Conservation (phyloP, 2,888 invertebrate genomes). For the Hirtodrosophila alboralis region DNA sequence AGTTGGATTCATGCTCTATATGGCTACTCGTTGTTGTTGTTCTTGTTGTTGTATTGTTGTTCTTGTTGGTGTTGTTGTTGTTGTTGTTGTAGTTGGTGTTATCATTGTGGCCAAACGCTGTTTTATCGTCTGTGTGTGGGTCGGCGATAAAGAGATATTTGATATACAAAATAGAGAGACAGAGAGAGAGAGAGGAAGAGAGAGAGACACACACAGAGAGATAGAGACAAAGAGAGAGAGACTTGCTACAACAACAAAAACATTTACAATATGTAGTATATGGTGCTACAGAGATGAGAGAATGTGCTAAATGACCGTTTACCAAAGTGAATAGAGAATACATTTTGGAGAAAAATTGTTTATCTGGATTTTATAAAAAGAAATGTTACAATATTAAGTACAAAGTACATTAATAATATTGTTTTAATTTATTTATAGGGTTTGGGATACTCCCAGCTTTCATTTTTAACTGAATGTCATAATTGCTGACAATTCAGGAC, state of each 20-base stretch:
- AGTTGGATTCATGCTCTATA: constrained; percentile 33
- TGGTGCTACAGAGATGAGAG: constrained; percentile 17
- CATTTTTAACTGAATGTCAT: too few relatives aligned
- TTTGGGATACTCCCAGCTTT: too few relatives aligned
- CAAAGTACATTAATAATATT: too few relatives aligned
- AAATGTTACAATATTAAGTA: too few relatives aligned
- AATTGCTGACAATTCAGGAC: too few relatives aligned
- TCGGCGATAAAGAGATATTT: constrained; percentile 53
- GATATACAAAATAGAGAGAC: constrained; percentile 50
- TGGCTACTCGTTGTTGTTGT: constrained; percentile 39
- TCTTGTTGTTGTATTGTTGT: constrained; percentile 28
- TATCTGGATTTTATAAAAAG: too few relatives aligned
- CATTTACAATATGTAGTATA: constrained; percentile 18
- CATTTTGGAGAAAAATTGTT: constrained; percentile 9
- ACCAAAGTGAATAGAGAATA: constrained; percentile 41
- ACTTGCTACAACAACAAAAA: constrained; percentile 54
- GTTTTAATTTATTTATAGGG: too few relatives aligned
- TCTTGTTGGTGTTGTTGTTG: constrained; percentile 14
- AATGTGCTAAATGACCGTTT: constrained; percentile 26
- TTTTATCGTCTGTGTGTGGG: constrained; percentile 60
- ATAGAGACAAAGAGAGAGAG: constrained; percentile 24
- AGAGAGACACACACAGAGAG: constrained; percentile 33
- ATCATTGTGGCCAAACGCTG: constrained; percentile 22
- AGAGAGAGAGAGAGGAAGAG: constrained; percentile 20
- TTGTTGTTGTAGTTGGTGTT: constrained; percentile 18